phyloP scores from a whole-genome alignment of 2,888 invertebrate genomes.

The Aphrophora alni region DNA sequence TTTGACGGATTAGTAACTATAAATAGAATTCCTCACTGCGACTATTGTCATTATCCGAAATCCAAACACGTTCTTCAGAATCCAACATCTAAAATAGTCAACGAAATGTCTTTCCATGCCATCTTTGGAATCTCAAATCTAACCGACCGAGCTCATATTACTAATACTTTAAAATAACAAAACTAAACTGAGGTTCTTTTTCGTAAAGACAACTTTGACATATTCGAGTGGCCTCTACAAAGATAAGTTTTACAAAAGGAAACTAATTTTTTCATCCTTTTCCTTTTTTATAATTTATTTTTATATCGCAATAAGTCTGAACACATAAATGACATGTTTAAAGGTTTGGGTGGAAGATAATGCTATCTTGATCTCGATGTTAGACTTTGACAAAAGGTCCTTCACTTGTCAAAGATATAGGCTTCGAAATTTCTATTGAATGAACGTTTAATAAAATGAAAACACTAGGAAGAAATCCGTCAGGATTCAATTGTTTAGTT shows the following conservation, averaged over 20 bases:
- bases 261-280: not conserved
- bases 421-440: not conserved
- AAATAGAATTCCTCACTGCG: not conserved
- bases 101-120: not conserved
- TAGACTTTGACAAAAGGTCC: not conserved
- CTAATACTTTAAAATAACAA: not conserved
- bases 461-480: not conserved
- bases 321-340: not conserved
- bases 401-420: constrained; percentile 2
- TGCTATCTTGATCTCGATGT: not conserved
- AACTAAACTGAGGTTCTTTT: not conserved
- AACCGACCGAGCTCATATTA: not conserved
- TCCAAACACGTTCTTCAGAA: not conserved
- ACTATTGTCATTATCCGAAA: not conserved
- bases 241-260: not conserved
- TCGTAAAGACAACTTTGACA: not conserved
- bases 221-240: not conserved
- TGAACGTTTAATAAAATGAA: not conserved
- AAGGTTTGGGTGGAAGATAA: not conserved
- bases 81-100: no score
- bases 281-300: not conserved
- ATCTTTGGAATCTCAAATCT: not conserved
- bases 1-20: not conserved
- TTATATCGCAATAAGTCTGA: no score
- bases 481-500: not conserved